phyloP scores from a whole-genome alignment of 1,140 invertebrate genomes.

The Drosophila lacteicornis region DNA sequence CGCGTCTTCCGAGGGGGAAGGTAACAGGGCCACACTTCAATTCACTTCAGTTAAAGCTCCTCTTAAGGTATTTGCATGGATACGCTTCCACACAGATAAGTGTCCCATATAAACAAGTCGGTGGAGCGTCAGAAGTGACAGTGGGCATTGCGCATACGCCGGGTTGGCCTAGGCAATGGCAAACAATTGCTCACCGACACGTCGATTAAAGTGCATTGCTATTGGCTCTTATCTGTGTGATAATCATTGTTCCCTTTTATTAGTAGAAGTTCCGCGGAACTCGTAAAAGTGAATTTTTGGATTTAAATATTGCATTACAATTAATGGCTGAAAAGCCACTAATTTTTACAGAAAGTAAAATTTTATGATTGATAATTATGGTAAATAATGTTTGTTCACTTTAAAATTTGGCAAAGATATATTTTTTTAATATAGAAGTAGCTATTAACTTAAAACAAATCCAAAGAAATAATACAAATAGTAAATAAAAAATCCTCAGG shows the following conservation, averaged over 20 bases:
- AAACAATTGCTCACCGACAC: slow-evolving; percentile 23
- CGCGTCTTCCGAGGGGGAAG: slow-evolving; percentile 27
- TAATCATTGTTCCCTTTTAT: slow-evolving; percentile 1
- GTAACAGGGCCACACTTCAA: slow-evolving; percentile 6
- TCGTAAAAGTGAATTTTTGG: neutral
- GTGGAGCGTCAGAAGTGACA: slow-evolving; percentile 9
- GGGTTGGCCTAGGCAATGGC: slow-evolving; percentile 45
- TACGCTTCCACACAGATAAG: slow-evolving; percentile 28
- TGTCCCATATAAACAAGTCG: neutral
- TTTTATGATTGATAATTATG: neutral
- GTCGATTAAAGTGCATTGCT: slow-evolving; percentile 18
- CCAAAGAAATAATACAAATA: no score
- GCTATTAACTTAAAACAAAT: neutral
- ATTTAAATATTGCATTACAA: neutral
- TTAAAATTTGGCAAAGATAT: no score
- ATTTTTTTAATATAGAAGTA: no score
- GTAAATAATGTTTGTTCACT: no score
- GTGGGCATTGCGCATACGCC: slow-evolving; percentile 58
- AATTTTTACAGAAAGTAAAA: no score
- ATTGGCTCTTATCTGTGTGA: slow-evolving; percentile 7
- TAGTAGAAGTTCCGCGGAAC: neutral
- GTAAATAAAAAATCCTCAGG: no score
- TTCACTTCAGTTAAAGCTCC: slow-evolving; percentile 15
- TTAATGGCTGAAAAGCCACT: no score
- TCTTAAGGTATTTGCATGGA: slow-evolving; percentile 54